phyloP scores from a whole-genome alignment of 2,113 vertebrate species.

The Nibea albiflora region DNA sequence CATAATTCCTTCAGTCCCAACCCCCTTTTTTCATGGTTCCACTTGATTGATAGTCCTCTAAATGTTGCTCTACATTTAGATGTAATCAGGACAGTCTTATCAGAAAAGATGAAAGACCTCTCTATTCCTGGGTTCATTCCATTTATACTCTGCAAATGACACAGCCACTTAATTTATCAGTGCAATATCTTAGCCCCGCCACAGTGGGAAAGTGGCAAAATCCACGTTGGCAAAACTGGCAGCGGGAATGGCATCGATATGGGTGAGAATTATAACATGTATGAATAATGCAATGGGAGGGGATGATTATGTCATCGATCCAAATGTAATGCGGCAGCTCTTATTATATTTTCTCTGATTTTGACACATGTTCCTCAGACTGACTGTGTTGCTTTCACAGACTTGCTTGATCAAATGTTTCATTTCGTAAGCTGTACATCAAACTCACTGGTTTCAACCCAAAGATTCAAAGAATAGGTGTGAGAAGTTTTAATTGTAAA shows the following conservation, averaged over 20 bases:
- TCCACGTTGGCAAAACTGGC: constrained; percentile 56
- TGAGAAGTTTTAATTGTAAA: background rate
- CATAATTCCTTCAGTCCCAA: constrained; percentile 71
- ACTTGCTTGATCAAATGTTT: constrained; percentile 66
- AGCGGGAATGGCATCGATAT: constrained; percentile 48
- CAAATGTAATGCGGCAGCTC: constrained; percentile 13
- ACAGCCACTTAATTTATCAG: constrained; percentile 82
- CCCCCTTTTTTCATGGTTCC: constrained; percentile 65
- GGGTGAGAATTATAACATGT: constrained; percentile 65
- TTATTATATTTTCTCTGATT: constrained; percentile 65
- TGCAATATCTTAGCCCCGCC: constrained; percentile 56
- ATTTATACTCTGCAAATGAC: constrained; percentile 83
- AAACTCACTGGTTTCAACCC: constrained; percentile 23
- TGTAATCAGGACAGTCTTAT: constrained; percentile 86
- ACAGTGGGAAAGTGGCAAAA: constrained; percentile 62
- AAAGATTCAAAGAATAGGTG: background rate
- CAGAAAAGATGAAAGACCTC: constrained; percentile 85
- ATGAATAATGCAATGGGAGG: constrained; percentile 63
- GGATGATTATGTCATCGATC: constrained; percentile 45
- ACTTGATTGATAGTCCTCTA: constrained; percentile 84
- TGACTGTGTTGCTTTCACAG: constrained; percentile 54
- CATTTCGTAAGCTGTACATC: constrained; percentile 54
- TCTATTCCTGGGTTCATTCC: constrained; percentile 84
- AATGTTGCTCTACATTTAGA: constrained; percentile 87
- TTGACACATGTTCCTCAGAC: constrained; percentile 59